A percentile compares a stretch with the other conserved stretches of the same genome.
These are phyloP conservation scores for Gadus macrocephalus DNA, from an alignment of 2,113 vertebrate genomes.

Conservation along the genomic window DNA sequence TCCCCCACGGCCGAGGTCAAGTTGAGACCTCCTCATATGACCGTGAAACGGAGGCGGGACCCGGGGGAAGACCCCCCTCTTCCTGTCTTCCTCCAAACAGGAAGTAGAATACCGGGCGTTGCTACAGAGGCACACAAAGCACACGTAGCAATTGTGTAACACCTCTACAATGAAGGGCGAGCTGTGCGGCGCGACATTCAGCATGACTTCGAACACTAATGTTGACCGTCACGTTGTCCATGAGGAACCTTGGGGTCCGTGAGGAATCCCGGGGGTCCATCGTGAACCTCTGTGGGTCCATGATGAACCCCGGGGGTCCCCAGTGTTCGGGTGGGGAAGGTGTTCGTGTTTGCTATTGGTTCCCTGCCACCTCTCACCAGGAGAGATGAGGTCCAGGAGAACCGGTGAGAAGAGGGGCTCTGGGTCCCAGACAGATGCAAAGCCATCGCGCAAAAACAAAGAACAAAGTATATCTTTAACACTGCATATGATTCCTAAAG, in stretches of 20 bases:
- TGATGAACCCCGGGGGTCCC: too few relatives aligned
- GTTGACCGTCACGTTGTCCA: conserved; percentile 42
- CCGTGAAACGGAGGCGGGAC: too few relatives aligned
- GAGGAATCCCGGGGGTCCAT: conserved; percentile 1
- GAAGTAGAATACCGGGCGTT: not conserved
- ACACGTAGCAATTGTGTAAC: conserved; percentile 53
- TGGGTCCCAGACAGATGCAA: conserved; percentile 38
- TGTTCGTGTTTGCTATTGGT: not conserved
- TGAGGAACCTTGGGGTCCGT: conserved; percentile 26
- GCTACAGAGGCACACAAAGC: conserved; percentile 53
- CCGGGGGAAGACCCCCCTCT: too few relatives aligned
- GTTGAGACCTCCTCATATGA: too few relatives aligned
- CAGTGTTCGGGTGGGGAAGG: too few relatives aligned
- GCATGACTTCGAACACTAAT: conserved; percentile 35
- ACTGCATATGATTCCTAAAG: conserved; percentile 57
- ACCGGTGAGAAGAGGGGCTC: not conserved
- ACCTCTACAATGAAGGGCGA: conserved; percentile 39
- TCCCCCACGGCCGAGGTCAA: too few relatives aligned
- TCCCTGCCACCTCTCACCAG: conserved; percentile 46
- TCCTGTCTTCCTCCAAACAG: too few relatives aligned
- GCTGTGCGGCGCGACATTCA: conserved; percentile 62
- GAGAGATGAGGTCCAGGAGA: conserved; percentile 36
- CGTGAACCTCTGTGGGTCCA: too few relatives aligned
- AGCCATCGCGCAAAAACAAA: conserved; percentile 6
- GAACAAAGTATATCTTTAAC: conserved; percentile 28